phyloP scores from a whole-genome alignment of 1,140 invertebrate species.

The Telenomus remus region DNA sequence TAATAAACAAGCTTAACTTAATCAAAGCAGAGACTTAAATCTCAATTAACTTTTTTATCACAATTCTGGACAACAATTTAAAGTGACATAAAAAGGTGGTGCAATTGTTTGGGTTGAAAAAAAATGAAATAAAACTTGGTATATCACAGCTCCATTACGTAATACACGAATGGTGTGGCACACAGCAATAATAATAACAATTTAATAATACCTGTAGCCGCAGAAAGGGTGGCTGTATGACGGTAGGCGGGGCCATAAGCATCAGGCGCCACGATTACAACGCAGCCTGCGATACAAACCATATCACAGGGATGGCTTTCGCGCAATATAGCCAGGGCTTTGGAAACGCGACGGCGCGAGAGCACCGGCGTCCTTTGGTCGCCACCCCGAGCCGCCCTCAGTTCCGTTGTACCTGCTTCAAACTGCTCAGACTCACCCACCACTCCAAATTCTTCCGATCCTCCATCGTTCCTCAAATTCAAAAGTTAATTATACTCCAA shows the following conservation, averaged over 20 bases:
- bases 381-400: constrained; percentile 56
- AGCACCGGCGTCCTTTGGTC: constrained; percentile 34
- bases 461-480: constrained; percentile 5
- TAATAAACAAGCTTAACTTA: no score
- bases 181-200: constrained; percentile 46
- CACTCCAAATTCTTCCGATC: constrained; percentile 32
- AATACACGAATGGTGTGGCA: constrained; percentile 21
- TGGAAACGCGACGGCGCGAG: constrained; percentile 65
- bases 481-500: constrained; percentile 39
- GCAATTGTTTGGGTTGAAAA: constrained; percentile 22
- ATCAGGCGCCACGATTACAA: constrained; percentile 59
- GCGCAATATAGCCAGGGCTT: constrained; percentile 51
- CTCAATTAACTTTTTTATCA: no score
- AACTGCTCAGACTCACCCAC: constrained; percentile 2
- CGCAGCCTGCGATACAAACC: constrained; percentile 63
- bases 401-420: constrained; percentile 50
- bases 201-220: constrained; percentile 40
- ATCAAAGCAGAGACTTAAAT: no score
- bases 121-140: constrained; percentile 11
- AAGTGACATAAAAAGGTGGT: background rate
- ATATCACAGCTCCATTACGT: constrained; percentile 40
- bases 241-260: constrained; percentile 63
- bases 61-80: no score
- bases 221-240: constrained; percentile 60
- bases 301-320: constrained; percentile 64